A percentile compares a stretch with the other conserved stretches of the same genome.
Evolutionary conservation across 2,888 invertebrate genomes (phyloP).

Genomic region (Apamea monoglypha): DNA sequence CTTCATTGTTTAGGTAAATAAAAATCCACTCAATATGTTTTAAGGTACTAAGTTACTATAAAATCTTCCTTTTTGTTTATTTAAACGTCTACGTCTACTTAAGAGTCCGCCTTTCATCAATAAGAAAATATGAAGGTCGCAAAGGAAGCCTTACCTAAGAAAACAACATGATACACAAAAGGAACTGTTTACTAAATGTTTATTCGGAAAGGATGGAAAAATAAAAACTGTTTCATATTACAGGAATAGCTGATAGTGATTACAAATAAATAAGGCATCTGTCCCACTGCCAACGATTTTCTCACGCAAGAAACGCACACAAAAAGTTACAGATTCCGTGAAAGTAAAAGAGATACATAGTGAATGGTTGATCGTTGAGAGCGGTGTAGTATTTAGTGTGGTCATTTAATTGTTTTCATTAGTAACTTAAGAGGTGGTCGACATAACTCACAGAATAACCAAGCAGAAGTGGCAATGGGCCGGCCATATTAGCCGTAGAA

Average conservation of each 20-base stretch:
- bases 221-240: constrained; percentile 37
- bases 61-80: not conserved
- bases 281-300: not conserved
- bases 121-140: not conserved
- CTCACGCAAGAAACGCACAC: not conserved
- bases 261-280: not conserved
- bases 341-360: not conserved
- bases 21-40: not conserved
- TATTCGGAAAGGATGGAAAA: constrained; percentile 32
- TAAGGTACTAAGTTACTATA: not conserved
- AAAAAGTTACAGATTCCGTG: not conserved
- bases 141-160: constrained; percentile 5
- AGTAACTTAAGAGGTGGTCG: too few relatives aligned
- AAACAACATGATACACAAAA: constrained; percentile 34
- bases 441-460: too few relatives aligned
- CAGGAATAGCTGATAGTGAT: not conserved
- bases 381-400: too few relatives aligned
- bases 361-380: not conserved
- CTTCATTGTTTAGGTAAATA: not conserved
- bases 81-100: not conserved
- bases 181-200: constrained; percentile 6
- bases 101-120: not conserved
- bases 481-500: too few relatives aligned
- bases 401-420: too few relatives aligned
- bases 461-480: too few relatives aligned